Evolutionary conservation across 1,140 invertebrate species (phyloP), one percentile per base, ranked within the genome.

Genomic region (Geopemphigus sp.): DNA sequence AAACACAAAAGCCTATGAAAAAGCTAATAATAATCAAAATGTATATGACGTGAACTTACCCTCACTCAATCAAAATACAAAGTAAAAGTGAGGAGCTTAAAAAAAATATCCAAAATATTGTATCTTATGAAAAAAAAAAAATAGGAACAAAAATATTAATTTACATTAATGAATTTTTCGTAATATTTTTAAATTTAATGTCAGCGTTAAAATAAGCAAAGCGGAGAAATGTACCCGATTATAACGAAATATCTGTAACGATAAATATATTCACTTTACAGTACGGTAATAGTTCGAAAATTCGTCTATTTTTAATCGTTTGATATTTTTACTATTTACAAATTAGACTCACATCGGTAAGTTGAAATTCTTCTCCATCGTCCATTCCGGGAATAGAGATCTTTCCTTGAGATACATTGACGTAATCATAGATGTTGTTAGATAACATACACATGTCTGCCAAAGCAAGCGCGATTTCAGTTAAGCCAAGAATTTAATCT

Each of bases 351-450:
- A 92, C 92, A 85, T 93, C 91, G 82, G 91, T 92, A 81, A 91
- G 85, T 57, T 84, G 80, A 88, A 91, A 91, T 87, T 94, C 92
- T 84, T 93, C 92, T 73, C 86, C 87, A 84, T 94, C 92, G 85
- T 94, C 91, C 82, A 94, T 89, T 82, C 88, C 89, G 82, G 92
- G 90, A 83, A 93, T 92, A 80, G 91, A 90, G 73, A 91, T 88
- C 85, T 91, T 91, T 86, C 92, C 92, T 87, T 93, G 92, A 82
- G 92, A 89, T 80, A 93, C 91, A 87, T 91, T 93, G 85, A 87
- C 85, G 88, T 92, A 93, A 84, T 90, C 88, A 86, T 88, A 88
- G 86, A 89, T 92, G 84, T 91, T 86, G 83, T 89, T 85, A 81
- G 88, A 87, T 83, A 93, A 87, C 22, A 84, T 74, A 86, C 88